Conservation (phyloP, 2,888 invertebrate species). For the Folsomia candida region DNA sequence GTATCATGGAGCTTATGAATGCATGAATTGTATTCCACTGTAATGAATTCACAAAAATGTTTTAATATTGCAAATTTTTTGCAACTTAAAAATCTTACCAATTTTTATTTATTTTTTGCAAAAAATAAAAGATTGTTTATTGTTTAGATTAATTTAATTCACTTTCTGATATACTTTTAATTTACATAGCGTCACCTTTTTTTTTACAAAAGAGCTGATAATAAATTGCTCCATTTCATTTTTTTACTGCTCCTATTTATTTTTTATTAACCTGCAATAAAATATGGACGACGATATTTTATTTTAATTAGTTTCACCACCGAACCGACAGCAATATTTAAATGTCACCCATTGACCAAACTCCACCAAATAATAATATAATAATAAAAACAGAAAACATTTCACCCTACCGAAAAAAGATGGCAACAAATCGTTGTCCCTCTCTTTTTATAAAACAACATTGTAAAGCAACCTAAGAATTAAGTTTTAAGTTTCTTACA, state of each 20-base stretch:
- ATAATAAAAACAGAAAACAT: not conserved
- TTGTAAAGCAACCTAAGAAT: conserved; percentile 3
- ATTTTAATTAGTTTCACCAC: too few species aligned
- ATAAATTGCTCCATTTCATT: not conserved
- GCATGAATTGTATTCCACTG: not conserved
- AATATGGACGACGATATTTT: not conserved
- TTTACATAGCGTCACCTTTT: too few species aligned
- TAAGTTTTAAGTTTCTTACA: not conserved
- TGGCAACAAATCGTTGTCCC: not conserved
- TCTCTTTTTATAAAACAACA: too few species aligned
- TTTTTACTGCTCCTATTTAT: not conserved
- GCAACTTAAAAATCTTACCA: too few species aligned
- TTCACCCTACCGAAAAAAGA: not conserved
- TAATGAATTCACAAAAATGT: not conserved
- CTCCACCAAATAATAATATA: not conserved
- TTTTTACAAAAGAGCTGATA: not conserved
- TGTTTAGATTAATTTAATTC: too few species aligned
- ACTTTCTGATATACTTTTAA: too few species aligned
- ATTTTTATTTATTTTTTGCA: too few species aligned
- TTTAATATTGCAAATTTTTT: not conserved
- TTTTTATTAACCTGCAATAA: conserved; percentile 7
- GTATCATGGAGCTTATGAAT: too few species aligned
- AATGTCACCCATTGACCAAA: too few species aligned
- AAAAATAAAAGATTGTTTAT: too few species aligned
- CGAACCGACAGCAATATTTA: too few species aligned